A percentile compares a stretch with the other conserved stretches of the same genome.
Conservation (phyloP, 2,888 invertebrate species). For the Pycnomerus fuliginosus region DNA sequence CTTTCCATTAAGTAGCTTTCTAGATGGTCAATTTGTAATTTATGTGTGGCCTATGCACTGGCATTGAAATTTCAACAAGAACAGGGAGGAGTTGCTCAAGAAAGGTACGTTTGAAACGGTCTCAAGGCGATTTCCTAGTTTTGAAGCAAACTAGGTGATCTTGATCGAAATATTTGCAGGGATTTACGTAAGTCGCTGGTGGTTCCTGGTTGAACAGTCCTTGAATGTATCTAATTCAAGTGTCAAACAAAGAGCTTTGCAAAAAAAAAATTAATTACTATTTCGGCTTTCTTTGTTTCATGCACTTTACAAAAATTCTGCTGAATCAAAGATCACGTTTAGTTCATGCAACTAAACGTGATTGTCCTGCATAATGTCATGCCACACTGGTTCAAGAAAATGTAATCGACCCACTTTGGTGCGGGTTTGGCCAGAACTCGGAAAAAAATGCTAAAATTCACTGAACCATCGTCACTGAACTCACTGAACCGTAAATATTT, state of each 20-base stretch:
- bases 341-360: slow-evolving; percentile 19
- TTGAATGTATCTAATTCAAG: no score
- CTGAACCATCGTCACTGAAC: slow-evolving; percentile 7
- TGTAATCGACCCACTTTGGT: slow-evolving; percentile 10
- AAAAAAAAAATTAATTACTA: no score
- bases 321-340: slow-evolving; percentile 7
- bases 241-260: no score
- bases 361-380: slow-evolving; percentile 17
- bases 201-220: no score
- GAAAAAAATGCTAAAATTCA: background rate
- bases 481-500: slow-evolving; percentile 5
- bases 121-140: slow-evolving; percentile 26
- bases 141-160: slow-evolving; percentile 20
- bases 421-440: background rate
- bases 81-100: slow-evolving; percentile 22
- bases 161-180: slow-evolving; percentile 19
- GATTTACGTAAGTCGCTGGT: no score
- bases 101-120: slow-evolving; percentile 20
- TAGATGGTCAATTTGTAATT: slow-evolving; percentile 10
- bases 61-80: slow-evolving; percentile 25
- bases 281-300: no score
- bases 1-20: slow-evolving; percentile 14
- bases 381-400: slow-evolving; percentile 17
- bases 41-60: slow-evolving; percentile 12
- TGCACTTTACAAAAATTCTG: no score